Conservation (phyloP, 2,797 vertebrate genomes). For the Serranus cabrilla region DNA sequence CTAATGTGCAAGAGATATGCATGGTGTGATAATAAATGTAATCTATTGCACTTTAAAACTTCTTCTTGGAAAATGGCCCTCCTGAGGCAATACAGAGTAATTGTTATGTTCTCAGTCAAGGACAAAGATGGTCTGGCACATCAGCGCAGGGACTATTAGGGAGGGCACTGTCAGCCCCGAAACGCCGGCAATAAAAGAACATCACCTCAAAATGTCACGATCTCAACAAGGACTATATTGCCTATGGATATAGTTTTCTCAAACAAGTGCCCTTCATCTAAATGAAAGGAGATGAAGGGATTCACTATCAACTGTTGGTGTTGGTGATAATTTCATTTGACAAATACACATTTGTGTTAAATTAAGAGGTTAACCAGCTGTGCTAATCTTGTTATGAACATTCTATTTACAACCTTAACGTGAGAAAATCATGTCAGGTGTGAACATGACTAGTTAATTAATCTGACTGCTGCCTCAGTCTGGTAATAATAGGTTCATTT, state of each 20-base stretch:
- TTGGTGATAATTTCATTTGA: neutral
- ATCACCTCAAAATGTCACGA: constrained; percentile 32
- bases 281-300: neutral
- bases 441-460: neutral
- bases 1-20: constrained; percentile 9
- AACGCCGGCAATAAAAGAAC: constrained; percentile 18
- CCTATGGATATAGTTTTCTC: neutral
- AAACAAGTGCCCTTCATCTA: neutral
- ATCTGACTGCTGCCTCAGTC: neutral
- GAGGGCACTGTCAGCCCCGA: neutral
- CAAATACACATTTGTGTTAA: neutral
- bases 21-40: constrained; percentile 11
- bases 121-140: constrained; percentile 16
- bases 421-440: neutral
- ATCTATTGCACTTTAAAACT: constrained; percentile 19
- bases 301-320: neutral
- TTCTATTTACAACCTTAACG: neutral
- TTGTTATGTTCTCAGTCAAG: constrained; percentile 31
- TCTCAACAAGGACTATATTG: constrained; percentile 8
- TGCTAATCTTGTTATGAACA: neutral
- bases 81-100: constrained; percentile 3
- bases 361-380: constrained; percentile 1
- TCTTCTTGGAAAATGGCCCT: constrained; percentile 26
- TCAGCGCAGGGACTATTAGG: neutral
- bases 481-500: neutral